Conservation (phyloP, 2,113 vertebrate genomes). For the Ammodytes dubius region DNA sequence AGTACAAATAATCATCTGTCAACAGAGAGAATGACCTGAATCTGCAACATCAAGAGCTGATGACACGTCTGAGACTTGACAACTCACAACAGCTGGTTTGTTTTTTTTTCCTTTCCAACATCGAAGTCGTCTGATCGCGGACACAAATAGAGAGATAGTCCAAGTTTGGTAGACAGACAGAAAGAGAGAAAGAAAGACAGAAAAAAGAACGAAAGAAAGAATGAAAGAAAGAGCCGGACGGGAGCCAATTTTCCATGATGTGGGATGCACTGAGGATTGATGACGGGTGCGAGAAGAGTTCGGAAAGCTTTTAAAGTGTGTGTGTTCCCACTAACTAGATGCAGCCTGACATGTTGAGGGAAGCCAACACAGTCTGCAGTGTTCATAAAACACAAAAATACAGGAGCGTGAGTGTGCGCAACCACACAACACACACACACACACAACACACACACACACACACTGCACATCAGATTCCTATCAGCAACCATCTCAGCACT, state of each 20-base stretch:
- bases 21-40: too few relatives aligned
- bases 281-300: conserved; percentile 84
- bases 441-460: conserved; percentile 45
- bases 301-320: conserved; percentile 77
- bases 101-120: conserved; percentile 37
- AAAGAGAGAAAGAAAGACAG: conserved; percentile 7
- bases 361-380: conserved; percentile 87
- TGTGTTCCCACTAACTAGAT: conserved; percentile 71
- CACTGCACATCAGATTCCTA: conserved; percentile 58
- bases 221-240: conserved; percentile 53
- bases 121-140: conserved; percentile 37
- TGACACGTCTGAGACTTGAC: conserved; percentile 1
- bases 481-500: conserved; percentile 68
- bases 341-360: conserved; percentile 63
- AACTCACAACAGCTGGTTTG: conserved; percentile 36
- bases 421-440: conserved; percentile 50
- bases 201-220: conserved; percentile 44
- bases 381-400: conserved; percentile 78
- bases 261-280: conserved; percentile 85
- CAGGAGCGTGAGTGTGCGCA: neutral
- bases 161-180: neutral
- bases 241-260: conserved; percentile 97
- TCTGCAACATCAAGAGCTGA: neutral
- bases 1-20: too few relatives aligned
- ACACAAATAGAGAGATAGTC: neutral